Evolutionary conservation across 2,888 invertebrate species (phyloP), one percentile per base, ranked within the genome.

Genomic region (Oxycera nigricornis): DNA sequence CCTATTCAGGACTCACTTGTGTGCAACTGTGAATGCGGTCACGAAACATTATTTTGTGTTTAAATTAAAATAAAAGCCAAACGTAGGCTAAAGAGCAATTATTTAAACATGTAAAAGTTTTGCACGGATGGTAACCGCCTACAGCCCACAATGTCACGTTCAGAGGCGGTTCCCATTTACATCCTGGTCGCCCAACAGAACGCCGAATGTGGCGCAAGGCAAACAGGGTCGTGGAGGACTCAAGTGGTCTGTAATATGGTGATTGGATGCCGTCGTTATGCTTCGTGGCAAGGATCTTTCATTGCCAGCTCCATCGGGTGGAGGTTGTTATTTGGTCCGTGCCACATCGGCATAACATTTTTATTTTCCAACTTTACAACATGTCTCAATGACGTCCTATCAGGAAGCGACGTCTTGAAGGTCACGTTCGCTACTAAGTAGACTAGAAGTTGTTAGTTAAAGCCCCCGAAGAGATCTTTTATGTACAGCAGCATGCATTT

Each of bases 141-240:
- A 76, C 74, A 74, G 30, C 30, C 72, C 67, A 76, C 24, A 74
- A 26, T 72, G 74, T 76, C 76, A 76, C 76, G 76, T 76, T 73
- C 62, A 74, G 67, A 76, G 76, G 76, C 76, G 76, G 72, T 73
- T 24, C 76, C 76, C 74, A 76, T 74, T 76, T 76, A 76, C 72
- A 70, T 70, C 55, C 55, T 31, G 70, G 22, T 52, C 55, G 52
- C 55, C 55, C 68, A 68, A 68, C 68, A 28, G 68, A 72, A 72
- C 72, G 50, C 17, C 17, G 57, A 72, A 72, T 35, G 41, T 72
- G 72, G 59, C 57, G 59, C 72, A 72, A 72, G 72, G 59, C 57
- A 72, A 72, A 72, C 72, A 59, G 59, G 59, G 72, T 72, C 57
- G 59, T 39, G 57, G 20, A 68, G 59, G 57, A 72, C 57, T n/a